Base-by-base conservation (phyloP, 1,140 invertebrate species). In the Microplitis demolitor region DNA sequence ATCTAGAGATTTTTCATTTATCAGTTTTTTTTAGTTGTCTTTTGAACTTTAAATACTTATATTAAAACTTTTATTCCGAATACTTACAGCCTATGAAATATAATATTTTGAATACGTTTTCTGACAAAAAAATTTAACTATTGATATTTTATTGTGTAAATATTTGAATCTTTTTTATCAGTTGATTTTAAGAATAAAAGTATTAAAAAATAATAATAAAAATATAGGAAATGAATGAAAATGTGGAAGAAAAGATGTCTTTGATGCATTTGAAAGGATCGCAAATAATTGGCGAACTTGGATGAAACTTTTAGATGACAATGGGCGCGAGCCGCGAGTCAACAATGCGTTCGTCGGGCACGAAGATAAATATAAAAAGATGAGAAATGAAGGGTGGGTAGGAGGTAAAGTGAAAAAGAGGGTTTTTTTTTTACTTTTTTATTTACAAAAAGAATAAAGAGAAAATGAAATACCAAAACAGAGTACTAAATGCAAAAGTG, bases 261-360 rank as follows among this genome's bases (percentile, higher is more conserved):
- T 68, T 69, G 72, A 63, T 66, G 66, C 33, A 62, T 68, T 62
- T 62, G 66, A 69, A 68, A 64, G 61, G 66, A 64, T 68, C 66
- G 72, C 62, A 63, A 69, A 73, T 68, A 73, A 73, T 73, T 68
- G 66, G 72, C 45, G 54, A 74, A 69, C 66, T 64, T 69, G 66
- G 58, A 69, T 68, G 71, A 62, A 68, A 39, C 58, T 69, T 35
- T 67, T 39, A 37, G 58, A 61, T 64, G 66, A 73, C 66, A 72
- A 72, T 72, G 16, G 54, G 35, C 51, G 51, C 16, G 53, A 66
- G 63, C 63, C 62, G 62, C 69, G 63, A 71, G 35, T 71, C 33
- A 50, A 66, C 70, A 72, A 72, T 72, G 54, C 53, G 35, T 69
- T 69, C 67, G 39, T 69, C 67, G 51, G 54, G 54, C n/a, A 51